Evolutionary conservation across 2,113 vertebrate species (phyloP), one percentile per base, ranked within the genome.

Genomic region (Azemiops feae): DNA sequence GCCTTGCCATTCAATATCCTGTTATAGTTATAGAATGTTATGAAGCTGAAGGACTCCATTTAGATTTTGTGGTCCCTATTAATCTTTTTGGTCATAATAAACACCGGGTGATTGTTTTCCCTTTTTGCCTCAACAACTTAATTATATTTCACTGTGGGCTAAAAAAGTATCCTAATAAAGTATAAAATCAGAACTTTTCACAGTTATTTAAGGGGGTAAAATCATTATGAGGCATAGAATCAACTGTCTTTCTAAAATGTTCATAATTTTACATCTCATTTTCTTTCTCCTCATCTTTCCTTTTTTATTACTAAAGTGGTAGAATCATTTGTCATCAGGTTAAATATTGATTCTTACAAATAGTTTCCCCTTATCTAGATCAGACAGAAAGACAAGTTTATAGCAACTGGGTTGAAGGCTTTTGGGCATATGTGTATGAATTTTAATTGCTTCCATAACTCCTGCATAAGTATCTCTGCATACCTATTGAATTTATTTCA

Each of bases 51-150:
- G 10, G 0, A 0, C 86, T 95, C 64, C 86, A 90, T 89, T 85
- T 64, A 69, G 34, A 81, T 92, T 34, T 81, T 91, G 69, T 85
- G 64, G 88, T 74, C 91, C 92, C 6, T 74, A n/a, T 95, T 94
- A 92, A 87, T 94, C 94, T 96, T 97, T 96, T 92, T 88, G 91
- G 53, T 94, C 81, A 34, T 91, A 57, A 93, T 95, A 91, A 94
- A 93, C 91, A 92, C 93, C 16, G 60, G 34, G 14, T 92, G 58
- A 16, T 87, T 93, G 89, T 43, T 47, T 3, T 6, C 50, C 55
- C 45, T 88, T 92, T 91, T 93, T 93, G 93, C 58, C 34, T 39
- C 92, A 94, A 52, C 69, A 87, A 89, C 64, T 86, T 92, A 95
- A 95, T 96, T 95, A 86, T 92, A 89, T 96, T 91, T 94, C 89